Conservation (phyloP, 2,113 vertebrate genomes). For the Tenebrosternarchus preto region DNA sequence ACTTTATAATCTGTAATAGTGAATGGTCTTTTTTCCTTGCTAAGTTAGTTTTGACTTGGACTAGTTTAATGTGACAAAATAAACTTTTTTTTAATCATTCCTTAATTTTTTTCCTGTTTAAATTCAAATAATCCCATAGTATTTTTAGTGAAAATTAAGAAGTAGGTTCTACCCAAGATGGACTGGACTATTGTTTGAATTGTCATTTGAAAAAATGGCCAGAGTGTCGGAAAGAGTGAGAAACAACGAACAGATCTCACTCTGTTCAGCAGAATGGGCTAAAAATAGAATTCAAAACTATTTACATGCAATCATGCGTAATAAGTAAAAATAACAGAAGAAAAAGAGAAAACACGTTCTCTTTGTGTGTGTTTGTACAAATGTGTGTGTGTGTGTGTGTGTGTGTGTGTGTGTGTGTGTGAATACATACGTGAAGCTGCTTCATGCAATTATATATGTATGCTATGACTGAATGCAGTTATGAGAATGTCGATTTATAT, state of each 20-base stretch:
- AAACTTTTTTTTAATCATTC: too few relatives aligned
- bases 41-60: too few relatives aligned
- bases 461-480: neutral
- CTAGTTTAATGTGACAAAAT: too few relatives aligned
- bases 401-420: neutral
- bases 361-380: constrained; percentile 4
- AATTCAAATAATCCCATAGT: too few relatives aligned
- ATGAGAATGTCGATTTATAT: neutral
- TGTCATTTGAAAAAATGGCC: neutral
- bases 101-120: too few relatives aligned
- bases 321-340: constrained; percentile 17
- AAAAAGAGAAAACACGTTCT: constrained; percentile 6
- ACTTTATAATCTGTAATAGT: too few relatives aligned
- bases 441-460: neutral
- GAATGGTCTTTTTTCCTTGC: too few relatives aligned
- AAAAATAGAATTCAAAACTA: constrained; percentile 60
- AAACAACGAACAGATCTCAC: constrained; percentile 46
- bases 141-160: neutral
- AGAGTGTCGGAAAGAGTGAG: neutral
- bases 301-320: constrained; percentile 18
- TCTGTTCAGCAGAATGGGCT: constrained; percentile 36
- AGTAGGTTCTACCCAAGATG: neutral
- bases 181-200: neutral
- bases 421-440: neutral
- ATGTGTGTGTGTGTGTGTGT: neutral